These are phyloP conservation scores for Brenthis daphne DNA, from an alignment of 2,888 invertebrate genomes.

Conservation along the genomic window DNA sequence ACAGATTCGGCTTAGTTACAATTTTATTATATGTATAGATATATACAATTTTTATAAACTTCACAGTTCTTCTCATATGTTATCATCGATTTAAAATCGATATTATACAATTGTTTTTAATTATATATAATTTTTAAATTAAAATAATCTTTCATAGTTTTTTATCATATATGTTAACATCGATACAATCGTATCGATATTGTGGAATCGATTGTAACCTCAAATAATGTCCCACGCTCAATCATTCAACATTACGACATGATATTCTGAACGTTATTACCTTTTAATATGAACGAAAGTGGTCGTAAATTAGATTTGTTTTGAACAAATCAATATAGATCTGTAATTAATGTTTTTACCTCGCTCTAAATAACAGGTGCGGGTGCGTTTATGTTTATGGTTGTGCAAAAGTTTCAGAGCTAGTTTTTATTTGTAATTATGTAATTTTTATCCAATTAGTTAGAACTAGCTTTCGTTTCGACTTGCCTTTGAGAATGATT, in stretches of 20 bases:
- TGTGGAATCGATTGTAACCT: constrained; percentile 2
- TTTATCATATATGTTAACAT: constrained; percentile 1
- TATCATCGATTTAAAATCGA: constrained; percentile 5
- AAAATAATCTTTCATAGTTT: background rate
- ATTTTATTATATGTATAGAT: too few relatives aligned
- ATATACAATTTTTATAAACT: too few relatives aligned
- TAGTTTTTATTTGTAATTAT: constrained; percentile 2
- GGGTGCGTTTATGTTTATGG: constrained; percentile 18
- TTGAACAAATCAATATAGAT: constrained; percentile 13
- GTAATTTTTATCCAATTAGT: background rate
- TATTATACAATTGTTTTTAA: constrained; percentile 5
- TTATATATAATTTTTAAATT: too few relatives aligned
- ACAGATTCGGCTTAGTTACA: too few relatives aligned
- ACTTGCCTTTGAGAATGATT: too few relatives aligned
- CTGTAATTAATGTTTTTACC: constrained; percentile 40
- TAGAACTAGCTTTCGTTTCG: too few relatives aligned
- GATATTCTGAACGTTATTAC: constrained; percentile 9
- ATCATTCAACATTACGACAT: background rate
- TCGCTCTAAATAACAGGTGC: constrained; percentile 41
- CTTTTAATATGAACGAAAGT: constrained; percentile 12
- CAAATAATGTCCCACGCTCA: background rate
- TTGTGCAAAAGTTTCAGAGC: constrained; percentile 1
- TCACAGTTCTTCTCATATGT: background rate
- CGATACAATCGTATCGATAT: constrained; percentile 2
- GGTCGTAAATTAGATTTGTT: constrained; percentile 12